A percentile compares a stretch with the other conserved stretches of the same genome.
phyloP scores from a whole-genome alignment of 2,888 invertebrate species.

The Heteropelma amictum region DNA sequence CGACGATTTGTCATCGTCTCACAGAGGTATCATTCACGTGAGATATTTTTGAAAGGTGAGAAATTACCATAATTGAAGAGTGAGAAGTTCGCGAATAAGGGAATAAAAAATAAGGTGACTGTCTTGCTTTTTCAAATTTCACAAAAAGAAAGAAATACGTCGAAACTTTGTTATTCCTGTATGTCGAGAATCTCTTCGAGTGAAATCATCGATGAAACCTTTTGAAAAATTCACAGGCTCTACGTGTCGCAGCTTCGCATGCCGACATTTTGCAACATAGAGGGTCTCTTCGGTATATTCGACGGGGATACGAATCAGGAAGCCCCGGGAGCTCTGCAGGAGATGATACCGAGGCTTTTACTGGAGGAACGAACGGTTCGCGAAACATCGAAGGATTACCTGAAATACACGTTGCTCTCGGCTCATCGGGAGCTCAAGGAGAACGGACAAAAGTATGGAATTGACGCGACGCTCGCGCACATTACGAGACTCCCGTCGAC shows the following conservation, averaged over 20 bases:
- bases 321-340: constrained; percentile 85
- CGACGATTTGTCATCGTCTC: no score
- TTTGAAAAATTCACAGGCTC: constrained; percentile 78
- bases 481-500: constrained; percentile 82
- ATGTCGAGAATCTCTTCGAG: neutral
- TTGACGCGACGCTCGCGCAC: constrained; percentile 87
- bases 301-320: constrained; percentile 87
- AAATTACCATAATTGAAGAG: no score
- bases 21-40: no score
- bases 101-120: no score
- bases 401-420: constrained; percentile 90
- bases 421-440: constrained; percentile 88
- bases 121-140: no score
- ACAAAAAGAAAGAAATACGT: no score
- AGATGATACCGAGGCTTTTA: constrained; percentile 87
- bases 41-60: no score
- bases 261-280: constrained; percentile 88
- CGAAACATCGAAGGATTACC: constrained; percentile 88
- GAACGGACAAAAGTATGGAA: constrained; percentile 86
- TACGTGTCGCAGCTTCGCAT: constrained; percentile 88
- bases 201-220: neutral
- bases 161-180: neutral
- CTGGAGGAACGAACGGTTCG: constrained; percentile 89
- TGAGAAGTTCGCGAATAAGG: no score
- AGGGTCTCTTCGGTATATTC: constrained; percentile 90